These are phyloP conservation scores for Apis florea DNA, from an alignment of 1,140 invertebrate species.

Conservation along the genomic window DNA sequence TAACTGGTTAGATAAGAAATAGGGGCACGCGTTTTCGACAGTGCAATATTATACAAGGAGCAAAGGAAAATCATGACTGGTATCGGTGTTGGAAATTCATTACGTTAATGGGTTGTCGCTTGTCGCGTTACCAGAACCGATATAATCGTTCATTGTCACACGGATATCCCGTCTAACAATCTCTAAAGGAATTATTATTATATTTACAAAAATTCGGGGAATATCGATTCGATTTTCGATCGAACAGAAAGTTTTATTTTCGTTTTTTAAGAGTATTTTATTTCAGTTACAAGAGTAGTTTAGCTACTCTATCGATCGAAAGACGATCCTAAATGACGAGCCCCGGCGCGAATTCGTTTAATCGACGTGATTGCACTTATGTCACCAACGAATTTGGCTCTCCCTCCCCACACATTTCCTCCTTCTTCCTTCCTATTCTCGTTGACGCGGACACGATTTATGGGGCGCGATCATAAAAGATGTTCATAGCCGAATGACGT, in stretches of 20 bases:
- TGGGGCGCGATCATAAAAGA: slow-evolving; percentile 56
- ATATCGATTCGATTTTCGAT: too few species aligned
- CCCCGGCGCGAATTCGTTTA: slow-evolving; percentile 56
- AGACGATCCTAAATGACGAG: slow-evolving; percentile 32
- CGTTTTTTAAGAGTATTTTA: not conserved
- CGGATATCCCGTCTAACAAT: too few species aligned
- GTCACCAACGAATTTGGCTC: slow-evolving; percentile 62
- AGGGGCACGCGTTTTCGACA: not conserved
- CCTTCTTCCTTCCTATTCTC: slow-evolving; percentile 54
- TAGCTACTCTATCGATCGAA: not conserved
- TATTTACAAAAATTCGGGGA: too few species aligned
- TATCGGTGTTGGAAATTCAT: not conserved
- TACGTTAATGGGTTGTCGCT: not conserved
- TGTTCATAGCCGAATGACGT: slow-evolving; percentile 25
- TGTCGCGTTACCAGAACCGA: too few species aligned
- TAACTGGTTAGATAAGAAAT: not conserved
- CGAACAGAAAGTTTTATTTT: too few species aligned
- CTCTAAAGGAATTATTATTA: too few species aligned
- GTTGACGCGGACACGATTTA: slow-evolving; percentile 54
- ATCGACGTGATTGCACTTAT: slow-evolving; percentile 69
- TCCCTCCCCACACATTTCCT: not conserved
- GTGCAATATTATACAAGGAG: too few species aligned
- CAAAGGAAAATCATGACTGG: not conserved
- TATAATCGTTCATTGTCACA: too few species aligned
- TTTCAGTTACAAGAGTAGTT: not conserved